These are phyloP conservation scores for Callosobruchus maculatus DNA, from an alignment of 2,888 invertebrate genomes.

Conservation along the genomic window DNA sequence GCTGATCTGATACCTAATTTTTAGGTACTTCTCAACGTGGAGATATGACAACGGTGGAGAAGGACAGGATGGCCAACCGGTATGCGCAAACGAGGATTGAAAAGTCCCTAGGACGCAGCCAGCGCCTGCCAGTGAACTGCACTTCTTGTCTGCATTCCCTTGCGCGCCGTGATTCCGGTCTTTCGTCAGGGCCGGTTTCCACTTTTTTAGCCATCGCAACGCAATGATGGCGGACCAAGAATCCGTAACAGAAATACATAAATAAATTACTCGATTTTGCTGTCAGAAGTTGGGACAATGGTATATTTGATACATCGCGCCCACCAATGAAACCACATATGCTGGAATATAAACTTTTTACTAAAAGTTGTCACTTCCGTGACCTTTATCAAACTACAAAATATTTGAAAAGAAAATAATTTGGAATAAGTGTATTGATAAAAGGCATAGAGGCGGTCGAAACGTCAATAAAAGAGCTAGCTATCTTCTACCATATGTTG, in stretches of 20 bases:
- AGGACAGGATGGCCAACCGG: background rate
- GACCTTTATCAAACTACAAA: too few relatives aligned
- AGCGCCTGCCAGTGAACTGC: background rate
- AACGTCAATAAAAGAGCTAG: too few relatives aligned
- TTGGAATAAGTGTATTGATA: too few relatives aligned
- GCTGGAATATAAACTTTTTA: too few relatives aligned
- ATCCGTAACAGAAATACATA: background rate
- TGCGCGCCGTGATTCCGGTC: background rate
- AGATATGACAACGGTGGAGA: background rate
- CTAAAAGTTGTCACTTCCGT: too few relatives aligned
- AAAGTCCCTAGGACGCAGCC: background rate
- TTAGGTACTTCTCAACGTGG: background rate
- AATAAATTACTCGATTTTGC: too few relatives aligned
- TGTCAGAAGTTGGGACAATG: too few relatives aligned
- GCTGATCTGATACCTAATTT: background rate
- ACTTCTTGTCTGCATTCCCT: background rate
- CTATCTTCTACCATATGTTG: too few relatives aligned
- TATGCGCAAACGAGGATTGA: background rate
- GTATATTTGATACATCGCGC: too few relatives aligned
- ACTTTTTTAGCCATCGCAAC: background rate
- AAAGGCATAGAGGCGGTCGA: too few relatives aligned
- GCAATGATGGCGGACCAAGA: background rate
- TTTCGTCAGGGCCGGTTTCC: background rate
- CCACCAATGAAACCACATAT: too few relatives aligned
- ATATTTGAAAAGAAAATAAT: too few relatives aligned